phyloP scores from a whole-genome alignment of 1,140 invertebrate species.

The Nephila pilipes region DNA sequence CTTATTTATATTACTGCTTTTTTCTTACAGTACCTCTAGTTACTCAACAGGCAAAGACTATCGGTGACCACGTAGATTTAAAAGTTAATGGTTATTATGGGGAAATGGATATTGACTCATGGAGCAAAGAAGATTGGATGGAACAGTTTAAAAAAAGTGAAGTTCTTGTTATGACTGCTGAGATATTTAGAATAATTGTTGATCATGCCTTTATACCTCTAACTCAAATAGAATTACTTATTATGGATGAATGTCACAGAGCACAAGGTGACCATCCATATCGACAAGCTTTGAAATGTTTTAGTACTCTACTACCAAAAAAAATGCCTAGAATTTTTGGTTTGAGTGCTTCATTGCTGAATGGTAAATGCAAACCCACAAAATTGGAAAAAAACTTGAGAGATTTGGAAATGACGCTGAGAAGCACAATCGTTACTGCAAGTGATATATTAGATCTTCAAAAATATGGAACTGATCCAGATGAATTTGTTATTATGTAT shows the following conservation, averaged over 20 bases:
- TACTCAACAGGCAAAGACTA: constrained; percentile 87
- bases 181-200: constrained; percentile 90
- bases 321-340: constrained; percentile 85
- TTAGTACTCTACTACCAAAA: constrained; percentile 81
- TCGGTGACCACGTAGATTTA: constrained; percentile 85
- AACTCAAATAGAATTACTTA: constrained; percentile 88
- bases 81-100: constrained; percentile 83
- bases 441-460: constrained; percentile 90
- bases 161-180: constrained; percentile 92
- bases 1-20: not conserved
- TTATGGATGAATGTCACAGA: constrained; percentile 96
- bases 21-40: constrained; percentile 86
- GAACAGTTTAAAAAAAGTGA: constrained; percentile 85
- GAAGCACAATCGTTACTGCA: constrained; percentile 87
- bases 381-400: constrained; percentile 87
- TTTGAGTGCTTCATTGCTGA: constrained; percentile 84
- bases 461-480: constrained; percentile 83
- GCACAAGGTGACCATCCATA: constrained; percentile 88
- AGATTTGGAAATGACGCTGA: constrained; percentile 88
- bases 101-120: constrained; percentile 81
- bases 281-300: constrained; percentile 85
- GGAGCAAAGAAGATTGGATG: constrained; percentile 86
- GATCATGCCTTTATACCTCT: constrained; percentile 85
- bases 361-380: constrained; percentile 82
- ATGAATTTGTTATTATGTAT: constrained; percentile 79